Evolutionary conservation across 1,140 invertebrate species (phyloP).

Genomic region (Geopemphigus sp.): DNA sequence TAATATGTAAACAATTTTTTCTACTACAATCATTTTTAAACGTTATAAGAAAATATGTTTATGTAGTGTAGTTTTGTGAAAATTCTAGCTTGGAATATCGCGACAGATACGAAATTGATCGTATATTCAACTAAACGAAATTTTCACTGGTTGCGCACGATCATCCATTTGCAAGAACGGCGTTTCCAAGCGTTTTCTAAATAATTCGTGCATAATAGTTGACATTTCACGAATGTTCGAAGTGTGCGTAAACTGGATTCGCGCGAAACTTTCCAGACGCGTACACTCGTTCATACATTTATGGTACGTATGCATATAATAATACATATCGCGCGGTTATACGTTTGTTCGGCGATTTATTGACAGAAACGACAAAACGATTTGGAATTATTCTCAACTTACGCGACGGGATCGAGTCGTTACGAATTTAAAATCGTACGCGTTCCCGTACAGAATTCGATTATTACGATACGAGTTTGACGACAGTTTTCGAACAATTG

Average conservation of each 20-base stretch:
- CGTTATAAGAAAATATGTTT: too few relatives aligned
- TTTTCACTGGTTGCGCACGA: background rate
- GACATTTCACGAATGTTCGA: background rate
- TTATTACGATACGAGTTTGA: too few relatives aligned
- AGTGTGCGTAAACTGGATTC: background rate
- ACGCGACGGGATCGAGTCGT: background rate
- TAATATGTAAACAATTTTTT: background rate
- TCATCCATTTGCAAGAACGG: background rate
- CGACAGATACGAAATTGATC: background rate
- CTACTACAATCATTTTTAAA: too few relatives aligned
- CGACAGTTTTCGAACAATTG: too few relatives aligned
- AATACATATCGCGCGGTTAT: too few relatives aligned
- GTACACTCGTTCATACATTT: background rate
- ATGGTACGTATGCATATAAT: too few relatives aligned
- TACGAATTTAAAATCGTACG: too few relatives aligned
- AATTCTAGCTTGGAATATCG: background rate
- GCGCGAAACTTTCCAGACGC: background rate
- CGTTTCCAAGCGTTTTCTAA: background rate
- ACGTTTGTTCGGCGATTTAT: background rate
- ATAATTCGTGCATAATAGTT: background rate
- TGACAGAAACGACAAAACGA: background rate
- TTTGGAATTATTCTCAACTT: background rate
- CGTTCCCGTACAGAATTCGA: too few relatives aligned
- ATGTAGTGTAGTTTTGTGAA: background rate
- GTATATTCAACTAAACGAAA: background rate